Percentiles rank a stretch among this genome's conserved stretches.
Evolutionary conservation across 2,797 vertebrate species (phyloP).

Genomic region (Eutrigla gurnardus): DNA sequence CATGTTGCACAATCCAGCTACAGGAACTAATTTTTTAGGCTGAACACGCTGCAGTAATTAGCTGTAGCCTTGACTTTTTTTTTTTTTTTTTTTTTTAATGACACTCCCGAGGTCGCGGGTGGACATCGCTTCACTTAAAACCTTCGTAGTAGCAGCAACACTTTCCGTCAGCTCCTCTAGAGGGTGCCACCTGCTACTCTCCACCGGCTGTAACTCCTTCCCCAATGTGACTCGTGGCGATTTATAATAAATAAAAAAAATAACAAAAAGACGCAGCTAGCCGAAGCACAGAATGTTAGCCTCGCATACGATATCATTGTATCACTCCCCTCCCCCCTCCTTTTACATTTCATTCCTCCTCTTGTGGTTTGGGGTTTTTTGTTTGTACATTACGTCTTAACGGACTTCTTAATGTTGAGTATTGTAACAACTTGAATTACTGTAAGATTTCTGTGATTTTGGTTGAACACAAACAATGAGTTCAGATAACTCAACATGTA

Average conservation of each 20-base stretch:
- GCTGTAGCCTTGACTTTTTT: too few species aligned
- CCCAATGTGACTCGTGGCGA: constrained; percentile 62
- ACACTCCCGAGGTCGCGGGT: too few species aligned
- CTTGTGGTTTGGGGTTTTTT: constrained; percentile 37
- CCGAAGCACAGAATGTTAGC: constrained; percentile 65
- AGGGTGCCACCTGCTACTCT: too few species aligned
- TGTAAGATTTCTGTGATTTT: constrained; percentile 41
- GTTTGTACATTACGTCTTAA: constrained; percentile 51
- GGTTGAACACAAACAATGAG: background rate
- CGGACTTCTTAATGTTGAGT: constrained; percentile 50
- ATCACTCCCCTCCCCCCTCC: too few species aligned
- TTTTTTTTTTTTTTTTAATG: too few species aligned
- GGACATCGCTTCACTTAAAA: too few species aligned
- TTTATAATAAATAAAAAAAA: too few species aligned
- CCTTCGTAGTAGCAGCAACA: too few species aligned
- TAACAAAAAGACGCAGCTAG: constrained; percentile 42
- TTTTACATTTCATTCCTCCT: constrained; percentile 56
- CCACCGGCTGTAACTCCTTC: constrained; percentile 26
- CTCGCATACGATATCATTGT: constrained; percentile 47
- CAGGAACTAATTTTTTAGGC: too few species aligned
- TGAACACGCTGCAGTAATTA: too few species aligned
- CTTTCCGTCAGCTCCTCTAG: too few species aligned
- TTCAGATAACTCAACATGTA: constrained; percentile 14
- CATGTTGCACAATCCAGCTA: too few species aligned
- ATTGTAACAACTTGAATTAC: constrained; percentile 78